These are phyloP conservation scores for Orcinus orca DNA, from an alignment of 2,113 vertebrate species.

Conservation along the genomic window DNA sequence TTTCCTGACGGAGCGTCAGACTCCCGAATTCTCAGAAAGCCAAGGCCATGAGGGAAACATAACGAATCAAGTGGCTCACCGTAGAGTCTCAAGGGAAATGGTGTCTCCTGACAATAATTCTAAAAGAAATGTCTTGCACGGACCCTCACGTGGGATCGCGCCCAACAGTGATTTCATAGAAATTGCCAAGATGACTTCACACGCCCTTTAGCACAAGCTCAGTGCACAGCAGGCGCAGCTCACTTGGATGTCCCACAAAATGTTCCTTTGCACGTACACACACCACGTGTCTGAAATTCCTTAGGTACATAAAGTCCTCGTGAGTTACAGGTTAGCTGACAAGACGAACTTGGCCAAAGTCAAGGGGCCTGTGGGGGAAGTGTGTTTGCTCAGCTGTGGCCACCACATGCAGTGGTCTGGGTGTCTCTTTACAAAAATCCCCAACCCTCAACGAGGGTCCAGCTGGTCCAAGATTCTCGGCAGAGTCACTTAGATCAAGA, in stretches of 20 bases:
- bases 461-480: neutral
- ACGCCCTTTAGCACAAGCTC: rapidly evolving
- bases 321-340: no score
- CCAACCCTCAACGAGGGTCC: rapidly evolving
- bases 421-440: no score
- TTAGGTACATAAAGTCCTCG: rapidly evolving
- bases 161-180: rapidly evolving
- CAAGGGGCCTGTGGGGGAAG: neutral
- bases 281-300: rapidly evolving
- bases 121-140: rapidly evolving
- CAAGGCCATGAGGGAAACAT: rapidly evolving
- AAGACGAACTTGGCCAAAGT: neutral
- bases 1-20: rapidly evolving
- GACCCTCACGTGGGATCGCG: rapidly evolving
- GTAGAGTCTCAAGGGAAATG: rapidly evolving
- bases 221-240: rapidly evolving
- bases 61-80: rapidly evolving
- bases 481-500: neutral
- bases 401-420: rapidly evolving
- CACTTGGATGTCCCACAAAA: rapidly evolving
- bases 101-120: neutral
- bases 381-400: rapidly evolving
- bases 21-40: neutral
- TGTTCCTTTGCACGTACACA: rapidly evolving
- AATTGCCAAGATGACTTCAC: no score